Conservation (phyloP, 1,140 invertebrate genomes). For the Lepeophtheirus salmonis region DNA sequence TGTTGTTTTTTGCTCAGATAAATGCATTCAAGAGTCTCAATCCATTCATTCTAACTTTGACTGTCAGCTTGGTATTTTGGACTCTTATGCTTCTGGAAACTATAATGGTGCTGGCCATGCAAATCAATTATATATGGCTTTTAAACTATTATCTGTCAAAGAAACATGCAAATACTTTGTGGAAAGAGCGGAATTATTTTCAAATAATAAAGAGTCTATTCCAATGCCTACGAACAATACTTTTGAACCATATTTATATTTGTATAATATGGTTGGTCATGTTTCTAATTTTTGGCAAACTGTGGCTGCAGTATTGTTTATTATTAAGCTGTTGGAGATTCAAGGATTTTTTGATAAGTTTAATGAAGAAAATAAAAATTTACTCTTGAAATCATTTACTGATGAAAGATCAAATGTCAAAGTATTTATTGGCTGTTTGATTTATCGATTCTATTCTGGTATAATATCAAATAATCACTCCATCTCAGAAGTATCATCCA, state of each 20-base stretch:
- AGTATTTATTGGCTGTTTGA: not conserved
- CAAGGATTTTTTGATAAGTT: not conserved
- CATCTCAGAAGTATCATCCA: not conserved
- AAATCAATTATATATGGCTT: not conserved
- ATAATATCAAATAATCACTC: slow-evolving; percentile 3
- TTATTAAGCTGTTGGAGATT: not conserved
- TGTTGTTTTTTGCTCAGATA: not conserved
- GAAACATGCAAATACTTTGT: not conserved
- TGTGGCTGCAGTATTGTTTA: not conserved
- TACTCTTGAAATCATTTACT: not conserved
- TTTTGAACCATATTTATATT: not conserved
- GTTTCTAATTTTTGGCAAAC: not conserved
- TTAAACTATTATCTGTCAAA: not conserved
- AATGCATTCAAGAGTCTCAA: not conserved
- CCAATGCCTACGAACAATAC: too few relatives aligned
- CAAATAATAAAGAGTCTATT: too few relatives aligned
- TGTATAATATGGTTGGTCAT: not conserved
- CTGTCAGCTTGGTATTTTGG: not conserved
- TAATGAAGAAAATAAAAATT: not conserved
- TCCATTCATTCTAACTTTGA: not conserved
- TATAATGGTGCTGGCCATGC: not conserved
- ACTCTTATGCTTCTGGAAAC: not conserved
- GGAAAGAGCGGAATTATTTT: too few relatives aligned
- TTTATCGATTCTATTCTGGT: not conserved
- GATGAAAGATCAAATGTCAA: not conserved